phyloP scores from a whole-genome alignment of 2,888 invertebrate species.

The Trisateles emortualis region DNA sequence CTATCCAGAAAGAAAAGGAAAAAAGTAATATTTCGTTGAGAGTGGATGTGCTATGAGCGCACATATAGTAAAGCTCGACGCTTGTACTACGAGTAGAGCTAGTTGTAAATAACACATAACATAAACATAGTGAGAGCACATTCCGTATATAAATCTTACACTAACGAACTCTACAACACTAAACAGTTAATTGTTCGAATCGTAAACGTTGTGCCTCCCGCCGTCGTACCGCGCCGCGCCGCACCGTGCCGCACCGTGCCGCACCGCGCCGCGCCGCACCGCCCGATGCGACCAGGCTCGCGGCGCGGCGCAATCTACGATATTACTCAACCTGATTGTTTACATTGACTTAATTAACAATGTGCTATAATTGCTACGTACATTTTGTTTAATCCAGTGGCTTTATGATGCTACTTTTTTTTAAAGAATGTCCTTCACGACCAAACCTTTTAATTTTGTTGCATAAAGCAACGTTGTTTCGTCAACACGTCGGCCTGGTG shows the following conservation, averaged over 20 bases:
- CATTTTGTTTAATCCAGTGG: conserved; percentile 1
- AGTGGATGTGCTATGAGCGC: no score
- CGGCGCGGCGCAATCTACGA: background rate
- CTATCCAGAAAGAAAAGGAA: no score
- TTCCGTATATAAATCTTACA: background rate
- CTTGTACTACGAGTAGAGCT: background rate
- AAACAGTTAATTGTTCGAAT: conserved; percentile 7
- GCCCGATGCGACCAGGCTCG: no score
- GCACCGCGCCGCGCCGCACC: no score
- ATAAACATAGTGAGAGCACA: background rate
- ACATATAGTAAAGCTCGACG: no score
- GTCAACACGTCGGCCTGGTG: no score
- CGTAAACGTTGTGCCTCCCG: background rate
- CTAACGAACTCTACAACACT: background rate
- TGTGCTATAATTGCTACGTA: background rate
- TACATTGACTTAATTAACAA: background rate
- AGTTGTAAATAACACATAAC: background rate
- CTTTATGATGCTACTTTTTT: no score
- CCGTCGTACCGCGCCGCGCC: background rate
- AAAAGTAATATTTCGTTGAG: no score
- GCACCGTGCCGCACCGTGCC: background rate
- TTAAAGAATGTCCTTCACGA: no score
- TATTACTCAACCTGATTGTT: background rate
- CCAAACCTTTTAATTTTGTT: no score
- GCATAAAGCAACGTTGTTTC: no score